phyloP scores from a whole-genome alignment of 2,113 vertebrate genomes.

The Onychorhynchus coronatus region DNA sequence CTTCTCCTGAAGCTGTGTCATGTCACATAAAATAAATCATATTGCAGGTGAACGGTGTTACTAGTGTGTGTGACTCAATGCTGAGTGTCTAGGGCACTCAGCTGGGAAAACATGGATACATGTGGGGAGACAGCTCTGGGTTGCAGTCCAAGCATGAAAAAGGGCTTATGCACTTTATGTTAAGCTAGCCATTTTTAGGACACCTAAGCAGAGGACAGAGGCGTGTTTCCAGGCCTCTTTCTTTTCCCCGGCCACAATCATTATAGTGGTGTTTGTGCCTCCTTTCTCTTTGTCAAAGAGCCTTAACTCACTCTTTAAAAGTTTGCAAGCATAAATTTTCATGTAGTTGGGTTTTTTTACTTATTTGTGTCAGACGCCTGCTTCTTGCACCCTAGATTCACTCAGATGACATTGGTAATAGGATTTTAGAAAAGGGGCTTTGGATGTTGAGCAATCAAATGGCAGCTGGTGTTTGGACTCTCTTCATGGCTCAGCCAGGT shows the following conservation, averaged over 20 bases:
- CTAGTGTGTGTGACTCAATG: not conserved
- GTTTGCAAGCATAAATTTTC: not conserved
- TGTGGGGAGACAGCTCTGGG: accelerated
- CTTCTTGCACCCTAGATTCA: not conserved
- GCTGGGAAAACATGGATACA: not conserved
- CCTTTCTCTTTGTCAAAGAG: not conserved
- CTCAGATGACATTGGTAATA: not conserved
- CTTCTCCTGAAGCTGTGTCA: not conserved
- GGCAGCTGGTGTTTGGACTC: accelerated
- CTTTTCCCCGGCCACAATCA: not conserved
- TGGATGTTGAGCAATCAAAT: not conserved
- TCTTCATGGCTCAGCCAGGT: not conserved
- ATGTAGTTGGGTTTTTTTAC: not conserved
- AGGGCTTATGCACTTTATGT: not conserved
- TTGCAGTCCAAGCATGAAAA: not conserved
- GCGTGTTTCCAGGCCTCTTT: not conserved
- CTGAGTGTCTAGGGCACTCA: not conserved
- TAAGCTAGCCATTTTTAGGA: not conserved
- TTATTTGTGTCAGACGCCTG: not conserved
- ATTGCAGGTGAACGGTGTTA: not conserved
- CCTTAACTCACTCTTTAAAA: not conserved
- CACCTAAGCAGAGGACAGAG: not conserved
- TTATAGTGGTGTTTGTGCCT: not conserved
- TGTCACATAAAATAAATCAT: accelerated
- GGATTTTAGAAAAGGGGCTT: not conserved